phyloP scores from a whole-genome alignment of 2,888 invertebrate species.

The Rapana venosa region DNA sequence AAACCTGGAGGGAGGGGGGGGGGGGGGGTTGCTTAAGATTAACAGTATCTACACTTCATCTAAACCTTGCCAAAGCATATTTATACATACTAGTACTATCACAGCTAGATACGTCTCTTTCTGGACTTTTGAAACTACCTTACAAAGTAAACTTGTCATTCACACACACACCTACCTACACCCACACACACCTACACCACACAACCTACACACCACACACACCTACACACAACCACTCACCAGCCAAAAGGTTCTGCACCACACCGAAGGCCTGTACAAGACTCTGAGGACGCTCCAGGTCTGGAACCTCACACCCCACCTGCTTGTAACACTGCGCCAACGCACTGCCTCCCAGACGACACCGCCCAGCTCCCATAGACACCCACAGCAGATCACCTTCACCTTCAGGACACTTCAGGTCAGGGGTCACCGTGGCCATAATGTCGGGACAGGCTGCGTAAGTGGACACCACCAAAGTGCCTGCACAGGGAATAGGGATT shows the following conservation, averaged over 20 bases:
- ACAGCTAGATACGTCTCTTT: no score
- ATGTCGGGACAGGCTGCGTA: constrained; percentile 97
- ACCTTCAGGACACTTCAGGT: constrained; percentile 85
- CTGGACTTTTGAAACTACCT: no score
- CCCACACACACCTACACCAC: background rate
- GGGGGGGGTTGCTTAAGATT: no score
- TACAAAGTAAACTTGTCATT: background rate
- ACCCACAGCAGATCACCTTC: constrained; percentile 85
- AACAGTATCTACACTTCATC: no score
- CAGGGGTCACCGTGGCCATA: constrained; percentile 90
- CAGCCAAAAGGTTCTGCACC: constrained; percentile 90
- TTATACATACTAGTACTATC: no score
- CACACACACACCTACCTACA: background rate
- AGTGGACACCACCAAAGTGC: constrained; percentile 93
- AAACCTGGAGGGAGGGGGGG: no score
- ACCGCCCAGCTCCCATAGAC: constrained; percentile 82
- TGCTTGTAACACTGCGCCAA: constrained; percentile 93
- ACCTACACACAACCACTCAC: constrained; percentile 77
- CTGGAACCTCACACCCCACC: constrained; percentile 88
- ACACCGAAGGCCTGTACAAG: constrained; percentile 88
- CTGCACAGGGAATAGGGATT: constrained; percentile 35
- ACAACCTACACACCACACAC: background rate
- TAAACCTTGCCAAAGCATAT: no score
- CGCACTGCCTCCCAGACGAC: constrained; percentile 90
- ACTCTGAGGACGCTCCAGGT: constrained; percentile 85